Evolutionary conservation across 2,797 vertebrate species (phyloP).

Genomic region (Protosalanx chinensis): DNA sequence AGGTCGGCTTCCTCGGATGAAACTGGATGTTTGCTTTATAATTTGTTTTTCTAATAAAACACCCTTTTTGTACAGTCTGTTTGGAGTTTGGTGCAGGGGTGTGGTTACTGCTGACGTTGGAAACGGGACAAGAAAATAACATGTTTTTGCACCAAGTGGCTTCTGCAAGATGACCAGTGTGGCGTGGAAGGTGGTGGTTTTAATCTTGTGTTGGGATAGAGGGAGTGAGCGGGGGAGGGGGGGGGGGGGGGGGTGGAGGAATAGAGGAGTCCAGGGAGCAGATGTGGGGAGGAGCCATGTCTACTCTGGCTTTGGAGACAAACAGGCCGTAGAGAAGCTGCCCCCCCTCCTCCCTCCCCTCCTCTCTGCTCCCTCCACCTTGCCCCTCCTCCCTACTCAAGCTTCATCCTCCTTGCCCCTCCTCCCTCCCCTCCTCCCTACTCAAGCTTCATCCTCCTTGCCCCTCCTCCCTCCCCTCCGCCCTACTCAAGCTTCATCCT

Average conservation of each 20-base stretch:
- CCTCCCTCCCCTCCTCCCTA: too few relatives aligned
- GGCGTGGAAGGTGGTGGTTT: not conserved
- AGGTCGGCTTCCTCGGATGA: conserved; percentile 75
- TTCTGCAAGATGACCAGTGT: not conserved
- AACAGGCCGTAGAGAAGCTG: too few relatives aligned
- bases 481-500: too few relatives aligned
- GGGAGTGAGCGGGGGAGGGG: too few relatives aligned
- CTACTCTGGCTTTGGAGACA: conserved; percentile 44
- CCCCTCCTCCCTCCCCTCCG: too few relatives aligned
- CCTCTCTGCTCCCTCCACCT: too few relatives aligned
- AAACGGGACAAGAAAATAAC: conserved; percentile 2
- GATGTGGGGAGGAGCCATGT: conserved; percentile 67
- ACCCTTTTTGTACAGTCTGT: conserved; percentile 21
- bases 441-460: too few relatives aligned
- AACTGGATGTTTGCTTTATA: conserved; percentile 13
- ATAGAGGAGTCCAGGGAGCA: conserved; percentile 62
- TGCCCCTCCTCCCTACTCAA: too few relatives aligned
- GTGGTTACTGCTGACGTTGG: not conserved
- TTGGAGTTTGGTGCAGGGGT: conserved; percentile 8
- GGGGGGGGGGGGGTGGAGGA: not conserved
- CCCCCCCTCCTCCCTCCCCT: too few relatives aligned
- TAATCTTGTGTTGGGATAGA: not conserved
- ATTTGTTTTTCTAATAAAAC: conserved; percentile 62
- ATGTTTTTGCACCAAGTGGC: not conserved
- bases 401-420: too few relatives aligned